phyloP scores from a whole-genome alignment of 2,113 vertebrate species.

The Nibea coibor region DNA sequence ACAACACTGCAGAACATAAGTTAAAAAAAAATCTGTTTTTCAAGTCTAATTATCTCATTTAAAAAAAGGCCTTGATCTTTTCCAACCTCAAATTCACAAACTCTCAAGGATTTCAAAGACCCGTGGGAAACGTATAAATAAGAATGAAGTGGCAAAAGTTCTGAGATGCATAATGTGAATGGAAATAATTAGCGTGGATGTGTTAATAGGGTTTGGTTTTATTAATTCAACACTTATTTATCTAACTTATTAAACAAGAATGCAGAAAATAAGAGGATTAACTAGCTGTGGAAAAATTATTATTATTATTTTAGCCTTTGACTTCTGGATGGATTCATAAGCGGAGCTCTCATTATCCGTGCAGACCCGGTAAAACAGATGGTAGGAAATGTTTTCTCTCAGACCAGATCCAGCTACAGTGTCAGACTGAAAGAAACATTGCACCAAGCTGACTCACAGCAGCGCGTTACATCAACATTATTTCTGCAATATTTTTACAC shows the following conservation, averaged over 20 bases:
- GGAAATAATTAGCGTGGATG: background rate
- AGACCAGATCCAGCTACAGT: conserved; percentile 12
- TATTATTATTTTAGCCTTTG: background rate
- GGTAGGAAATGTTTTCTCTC: conserved; percentile 28
- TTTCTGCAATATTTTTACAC: background rate
- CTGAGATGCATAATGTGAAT: background rate
- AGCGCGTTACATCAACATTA: background rate
- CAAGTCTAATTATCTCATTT: no score
- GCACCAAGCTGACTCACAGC: background rate
- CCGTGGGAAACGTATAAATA: background rate
- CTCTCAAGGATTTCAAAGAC: no score
- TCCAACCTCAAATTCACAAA: no score
- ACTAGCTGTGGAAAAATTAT: background rate
- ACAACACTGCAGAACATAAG: no score
- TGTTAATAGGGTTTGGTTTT: background rate
- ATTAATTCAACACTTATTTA: background rate
- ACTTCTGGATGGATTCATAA: background rate
- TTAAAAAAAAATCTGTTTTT: no score
- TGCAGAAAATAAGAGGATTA: background rate
- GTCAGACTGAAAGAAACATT: conserved; percentile 1
- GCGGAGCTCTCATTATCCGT: background rate
- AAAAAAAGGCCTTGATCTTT: no score
- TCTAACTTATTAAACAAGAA: background rate
- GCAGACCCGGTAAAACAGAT: background rate
- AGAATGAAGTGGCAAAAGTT: background rate